Evolutionary conservation across 1,140 invertebrate genomes (phyloP), one percentile per base, ranked within the genome.

Genomic region (Drosophila sproati): DNA sequence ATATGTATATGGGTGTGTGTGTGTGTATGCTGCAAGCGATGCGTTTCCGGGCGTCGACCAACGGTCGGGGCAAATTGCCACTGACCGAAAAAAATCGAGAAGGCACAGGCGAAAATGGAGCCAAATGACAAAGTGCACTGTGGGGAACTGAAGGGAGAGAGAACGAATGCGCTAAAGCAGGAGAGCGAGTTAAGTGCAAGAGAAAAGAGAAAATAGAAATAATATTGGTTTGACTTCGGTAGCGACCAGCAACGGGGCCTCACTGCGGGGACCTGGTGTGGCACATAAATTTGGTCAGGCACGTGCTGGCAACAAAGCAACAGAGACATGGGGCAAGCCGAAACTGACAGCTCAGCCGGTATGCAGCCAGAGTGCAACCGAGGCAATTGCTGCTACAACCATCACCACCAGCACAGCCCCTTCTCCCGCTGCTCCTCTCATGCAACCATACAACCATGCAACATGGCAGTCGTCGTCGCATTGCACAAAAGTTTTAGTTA

Each of bases 171-270:
- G 12, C 39, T 4, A 8, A 29, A 28, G 39, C 5, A 31, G 20
- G 47, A 31, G 51, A 20, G n/a, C 43, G 54, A 8, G 39, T 34
- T 34, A 5, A 34, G n/a, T n/a, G 31, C 31, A 52, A 41, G 37
- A 50, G 29, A 5, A 5, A 50, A 28, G 8, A 8, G 47, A 51
- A 78, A 57, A 45, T 45, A 50, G 60, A 63, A 85, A 83, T 85
- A 83, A 83, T 83, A 83, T 85, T 85, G 81, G 73, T 64, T 85
- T 85, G 80, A 83, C 81, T 83, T 85, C 43, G 73, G 68, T 81
- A 73, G 77, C 61, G 29, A 43, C 39, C 39, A 43, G 39, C 39
- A 43, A n/a, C n/a, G 39, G 39, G 10, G 10, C 3, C 39, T 43
- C 39, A 43, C 39, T 34, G n/a, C 10, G 56, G 29, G 48, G 32